Evolutionary conservation across 1,140 invertebrate genomes (phyloP).

Genomic region (Drosophila parabipectinata): DNA sequence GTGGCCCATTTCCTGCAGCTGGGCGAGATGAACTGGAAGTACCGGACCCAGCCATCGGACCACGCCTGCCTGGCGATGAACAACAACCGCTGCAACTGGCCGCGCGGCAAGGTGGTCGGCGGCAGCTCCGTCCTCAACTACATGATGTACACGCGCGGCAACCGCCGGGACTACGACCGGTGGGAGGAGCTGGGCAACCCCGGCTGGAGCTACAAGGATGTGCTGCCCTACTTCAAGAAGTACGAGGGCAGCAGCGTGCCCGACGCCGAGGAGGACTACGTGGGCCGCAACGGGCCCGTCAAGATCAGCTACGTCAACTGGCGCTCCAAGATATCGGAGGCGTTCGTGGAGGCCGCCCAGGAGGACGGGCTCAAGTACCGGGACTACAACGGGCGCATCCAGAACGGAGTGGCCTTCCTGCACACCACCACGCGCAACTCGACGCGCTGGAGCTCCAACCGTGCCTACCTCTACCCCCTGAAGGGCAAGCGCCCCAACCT

Average conservation of each 20-base stretch:
- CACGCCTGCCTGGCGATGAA: slow-evolving; percentile 84
- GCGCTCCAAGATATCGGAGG: slow-evolving; percentile 87
- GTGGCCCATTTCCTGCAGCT: slow-evolving; percentile 87
- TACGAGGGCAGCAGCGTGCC: slow-evolving; percentile 88
- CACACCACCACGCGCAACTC: slow-evolving; percentile 89
- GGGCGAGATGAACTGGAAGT: slow-evolving; percentile 88
- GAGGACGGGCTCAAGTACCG: slow-evolving; percentile 88
- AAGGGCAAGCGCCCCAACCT: slow-evolving; percentile 87
- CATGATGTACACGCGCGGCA: slow-evolving; percentile 94
- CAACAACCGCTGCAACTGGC: slow-evolving; percentile 88
- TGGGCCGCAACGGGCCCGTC: slow-evolving; percentile 86
- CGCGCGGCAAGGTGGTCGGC: slow-evolving; percentile 91
- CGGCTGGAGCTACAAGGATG: slow-evolving; percentile 93
- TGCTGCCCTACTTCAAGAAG: slow-evolving; percentile 93
- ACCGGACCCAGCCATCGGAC: slow-evolving; percentile 87
- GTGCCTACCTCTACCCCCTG: slow-evolving; percentile 89
- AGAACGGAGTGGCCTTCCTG: slow-evolving; percentile 87
- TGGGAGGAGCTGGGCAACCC: slow-evolving; percentile 91
- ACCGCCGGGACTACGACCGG: slow-evolving; percentile 90
- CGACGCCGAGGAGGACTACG: slow-evolving; percentile 85
- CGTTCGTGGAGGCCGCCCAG: slow-evolving; percentile 88
- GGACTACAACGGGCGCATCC: slow-evolving; percentile 90
- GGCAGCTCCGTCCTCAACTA: slow-evolving; percentile 95
- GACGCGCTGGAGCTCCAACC: slow-evolving; percentile 89
- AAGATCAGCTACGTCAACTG: slow-evolving; percentile 85